phyloP scores from a whole-genome alignment of 2,113 vertebrate species.

The Peromyscus maniculatus region DNA sequence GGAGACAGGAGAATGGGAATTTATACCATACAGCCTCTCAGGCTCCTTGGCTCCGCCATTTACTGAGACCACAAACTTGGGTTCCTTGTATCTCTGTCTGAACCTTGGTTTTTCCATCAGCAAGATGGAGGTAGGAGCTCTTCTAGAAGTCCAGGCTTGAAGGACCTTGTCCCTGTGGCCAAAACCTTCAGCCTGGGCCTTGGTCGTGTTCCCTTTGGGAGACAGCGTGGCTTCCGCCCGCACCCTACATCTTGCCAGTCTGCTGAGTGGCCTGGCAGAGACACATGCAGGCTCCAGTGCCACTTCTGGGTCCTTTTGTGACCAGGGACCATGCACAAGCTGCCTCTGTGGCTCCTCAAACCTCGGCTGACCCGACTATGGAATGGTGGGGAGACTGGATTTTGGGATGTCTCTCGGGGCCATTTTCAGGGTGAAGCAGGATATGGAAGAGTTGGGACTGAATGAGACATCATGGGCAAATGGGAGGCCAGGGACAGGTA shows the following conservation, averaged over 20 bases:
- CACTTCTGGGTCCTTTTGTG: background rate
- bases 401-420: background rate
- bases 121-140: background rate
- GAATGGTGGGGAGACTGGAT: background rate
- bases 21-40: background rate
- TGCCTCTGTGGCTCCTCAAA: background rate
- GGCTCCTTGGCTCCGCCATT: background rate
- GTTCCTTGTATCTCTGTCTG: background rate
- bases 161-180: background rate
- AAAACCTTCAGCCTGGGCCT: background rate
- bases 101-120: conserved; percentile 43
- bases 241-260: background rate
- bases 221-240: accelerated
- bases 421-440: background rate
- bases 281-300: background rate
- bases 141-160: too few relatives aligned
- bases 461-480: background rate
- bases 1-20: background rate
- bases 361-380: conserved; percentile 19
- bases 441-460: background rate
- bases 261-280: background rate
- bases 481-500: background rate
- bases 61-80: background rate
- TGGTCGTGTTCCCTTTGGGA: background rate
- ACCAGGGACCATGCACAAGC: background rate